Evolutionary conservation across 2,113 vertebrate genomes (phyloP), one percentile per base, ranked within the genome.

Genomic region (Pachypanchax playfairii): DNA sequence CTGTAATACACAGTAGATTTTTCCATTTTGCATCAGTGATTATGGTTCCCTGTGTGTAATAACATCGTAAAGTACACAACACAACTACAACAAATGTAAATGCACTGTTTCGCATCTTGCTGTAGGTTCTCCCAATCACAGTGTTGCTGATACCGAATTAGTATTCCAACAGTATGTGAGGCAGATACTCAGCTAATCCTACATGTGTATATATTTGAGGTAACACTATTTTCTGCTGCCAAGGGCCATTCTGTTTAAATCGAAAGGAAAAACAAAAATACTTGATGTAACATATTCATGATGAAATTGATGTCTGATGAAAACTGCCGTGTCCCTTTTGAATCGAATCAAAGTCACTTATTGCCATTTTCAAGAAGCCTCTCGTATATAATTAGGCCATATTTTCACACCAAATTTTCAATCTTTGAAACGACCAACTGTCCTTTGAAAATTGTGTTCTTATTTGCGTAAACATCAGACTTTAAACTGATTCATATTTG

Each of bases 401-500:
- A 21, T 64, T 42, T 49, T 58, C 57, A 28, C 21, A 49, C 71
- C 59, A 46, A 64, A 65, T 55, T 38, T 54, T 36, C 28, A 48
- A 68, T 82, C 64, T 63, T 51, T 67, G 57, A 29, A 61, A 46
- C 48, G 71, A 52, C 49, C 60, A 42, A 64, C 47, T 35, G 54
- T 53, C 79, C 64, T 65, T 73, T 61, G 21, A 61, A 67, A 54
- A 13, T 56, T 21, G 18, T 70, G 52, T 71, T 46, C 75, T 80
- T 75, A 38, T 80, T 80, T 79, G 47, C 78, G 92, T 93, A 94
- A 94, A 94, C 93, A 92, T 93, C 91, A 88, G 90, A 91, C 91
- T 91, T 80, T 58, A 83, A 70, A 73, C 85, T n/a, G 78, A 66
- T 59, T 50, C 22, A 17, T 64, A 75, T 39, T 76, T 77, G 79